Conservation (phyloP, 2,113 vertebrate genomes). For the Alligator sinensis region DNA sequence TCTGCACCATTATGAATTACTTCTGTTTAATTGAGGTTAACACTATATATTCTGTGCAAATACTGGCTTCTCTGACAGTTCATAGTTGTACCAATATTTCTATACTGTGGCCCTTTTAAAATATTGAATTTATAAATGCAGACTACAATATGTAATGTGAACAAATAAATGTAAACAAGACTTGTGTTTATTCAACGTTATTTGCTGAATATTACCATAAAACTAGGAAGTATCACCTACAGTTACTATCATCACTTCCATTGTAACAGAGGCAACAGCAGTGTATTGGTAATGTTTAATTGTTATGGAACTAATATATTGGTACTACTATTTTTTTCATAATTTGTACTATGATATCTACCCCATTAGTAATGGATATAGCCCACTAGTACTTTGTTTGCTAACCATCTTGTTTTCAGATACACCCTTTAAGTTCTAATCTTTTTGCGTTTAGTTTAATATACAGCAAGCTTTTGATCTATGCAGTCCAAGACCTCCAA, state of each 20-base stretch:
- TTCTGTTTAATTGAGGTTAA: not conserved
- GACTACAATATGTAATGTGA: not conserved
- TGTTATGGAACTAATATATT: not conserved
- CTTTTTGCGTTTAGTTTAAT: not conserved
- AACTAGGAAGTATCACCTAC: not conserved
- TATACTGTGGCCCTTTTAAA: not conserved
- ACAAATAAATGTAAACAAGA: not conserved
- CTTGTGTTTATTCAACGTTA: not conserved
- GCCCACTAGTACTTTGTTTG: not conserved
- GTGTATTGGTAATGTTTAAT: not conserved
- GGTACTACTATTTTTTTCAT: not conserved
- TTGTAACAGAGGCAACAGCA: not conserved
- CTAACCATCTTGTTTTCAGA: not conserved
- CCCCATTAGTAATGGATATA: fast-evolving
- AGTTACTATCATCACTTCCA: not conserved
- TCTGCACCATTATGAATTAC: not conserved
- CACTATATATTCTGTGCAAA: not conserved
- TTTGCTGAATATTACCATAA: not conserved
- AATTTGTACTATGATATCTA: not conserved
- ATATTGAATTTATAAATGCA: not conserved
- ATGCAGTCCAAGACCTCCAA: not conserved
- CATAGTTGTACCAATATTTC: not conserved
- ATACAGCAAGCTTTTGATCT: not conserved
- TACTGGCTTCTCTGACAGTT: not conserved
- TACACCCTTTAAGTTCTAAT: not conserved